Evolutionary conservation across 2,888 invertebrate genomes (phyloP).

Genomic region (Yponomeuta evonymella): DNA sequence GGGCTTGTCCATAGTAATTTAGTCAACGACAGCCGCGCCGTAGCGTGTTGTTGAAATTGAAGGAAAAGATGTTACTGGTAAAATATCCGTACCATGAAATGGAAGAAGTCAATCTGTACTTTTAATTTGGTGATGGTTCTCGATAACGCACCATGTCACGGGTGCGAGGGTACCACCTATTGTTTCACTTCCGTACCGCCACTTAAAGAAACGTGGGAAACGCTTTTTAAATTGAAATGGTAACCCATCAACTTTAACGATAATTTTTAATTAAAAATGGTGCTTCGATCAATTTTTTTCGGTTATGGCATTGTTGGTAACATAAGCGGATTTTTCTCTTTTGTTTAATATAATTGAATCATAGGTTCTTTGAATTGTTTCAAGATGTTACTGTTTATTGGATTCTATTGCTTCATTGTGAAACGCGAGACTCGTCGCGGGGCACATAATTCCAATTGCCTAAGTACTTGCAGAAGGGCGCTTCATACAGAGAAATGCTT

Average conservation of each 20-base stretch:
- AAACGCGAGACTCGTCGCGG: not conserved
- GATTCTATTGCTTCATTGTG: not conserved
- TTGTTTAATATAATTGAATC: not conserved
- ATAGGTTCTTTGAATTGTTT: not conserved
- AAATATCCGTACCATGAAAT: not conserved
- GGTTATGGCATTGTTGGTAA: not conserved
- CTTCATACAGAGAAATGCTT: too few species aligned
- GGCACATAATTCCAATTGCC: too few species aligned
- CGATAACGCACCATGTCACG: not conserved
- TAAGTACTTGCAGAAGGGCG: too few species aligned
- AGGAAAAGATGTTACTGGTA: too few species aligned
- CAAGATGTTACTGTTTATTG: not conserved
- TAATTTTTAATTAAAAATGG: not conserved
- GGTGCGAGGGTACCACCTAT: not conserved
- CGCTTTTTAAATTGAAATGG: not conserved
- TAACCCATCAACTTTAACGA: not conserved
- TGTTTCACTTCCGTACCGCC: not conserved
- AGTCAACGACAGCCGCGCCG: not conserved
- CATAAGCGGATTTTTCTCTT: not conserved
- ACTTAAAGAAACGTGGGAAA: constrained; percentile 1
- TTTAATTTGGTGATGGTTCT: not conserved
- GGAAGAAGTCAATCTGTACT: not conserved
- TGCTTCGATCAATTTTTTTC: not conserved
- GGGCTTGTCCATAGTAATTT: not conserved
- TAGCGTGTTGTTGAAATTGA: too few species aligned